phyloP scores from a whole-genome alignment of 2,888 invertebrate genomes.

The Coleophora deauratella region DNA sequence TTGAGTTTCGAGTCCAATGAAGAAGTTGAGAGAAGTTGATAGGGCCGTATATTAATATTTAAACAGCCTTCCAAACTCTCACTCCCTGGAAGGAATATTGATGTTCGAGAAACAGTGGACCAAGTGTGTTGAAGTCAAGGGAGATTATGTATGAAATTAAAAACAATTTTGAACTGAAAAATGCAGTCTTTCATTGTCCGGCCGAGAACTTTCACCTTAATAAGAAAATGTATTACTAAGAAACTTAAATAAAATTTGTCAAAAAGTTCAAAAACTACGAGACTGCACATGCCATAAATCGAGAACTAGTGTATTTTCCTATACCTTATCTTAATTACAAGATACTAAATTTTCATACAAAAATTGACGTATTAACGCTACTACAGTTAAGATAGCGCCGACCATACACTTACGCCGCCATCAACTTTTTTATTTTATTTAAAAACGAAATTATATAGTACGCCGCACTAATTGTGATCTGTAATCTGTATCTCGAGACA shows the following conservation, averaged over 20 bases:
- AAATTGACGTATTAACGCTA: too few relatives aligned
- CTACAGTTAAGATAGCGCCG: too few relatives aligned
- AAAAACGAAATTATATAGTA: too few relatives aligned
- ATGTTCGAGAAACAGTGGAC: neutral
- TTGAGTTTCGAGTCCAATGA: neutral
- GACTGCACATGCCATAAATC: too few relatives aligned
- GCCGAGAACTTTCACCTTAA: neutral
- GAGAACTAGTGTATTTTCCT: too few relatives aligned
- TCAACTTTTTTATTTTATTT: too few relatives aligned
- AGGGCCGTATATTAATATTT: neutral
- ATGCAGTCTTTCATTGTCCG: neutral
- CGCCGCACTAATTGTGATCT: too few relatives aligned
- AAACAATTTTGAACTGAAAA: slow-evolving; percentile 2
- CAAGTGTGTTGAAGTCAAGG: neutral
- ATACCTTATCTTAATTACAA: too few relatives aligned
- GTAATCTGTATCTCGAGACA: too few relatives aligned
- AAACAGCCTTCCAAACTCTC: neutral
- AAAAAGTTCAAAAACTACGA: neutral
- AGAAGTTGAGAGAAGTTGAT: slow-evolving; percentile 2
- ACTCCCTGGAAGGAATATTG: neutral
- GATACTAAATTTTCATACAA: too few relatives aligned
- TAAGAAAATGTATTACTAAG: neutral
- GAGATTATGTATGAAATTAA: slow-evolving; percentile 1
- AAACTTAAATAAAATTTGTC: neutral
- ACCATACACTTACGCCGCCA: too few relatives aligned